Evolutionary conservation across 1,140 invertebrate genomes (phyloP).

Genomic region (Trissolcus basalis): DNA sequence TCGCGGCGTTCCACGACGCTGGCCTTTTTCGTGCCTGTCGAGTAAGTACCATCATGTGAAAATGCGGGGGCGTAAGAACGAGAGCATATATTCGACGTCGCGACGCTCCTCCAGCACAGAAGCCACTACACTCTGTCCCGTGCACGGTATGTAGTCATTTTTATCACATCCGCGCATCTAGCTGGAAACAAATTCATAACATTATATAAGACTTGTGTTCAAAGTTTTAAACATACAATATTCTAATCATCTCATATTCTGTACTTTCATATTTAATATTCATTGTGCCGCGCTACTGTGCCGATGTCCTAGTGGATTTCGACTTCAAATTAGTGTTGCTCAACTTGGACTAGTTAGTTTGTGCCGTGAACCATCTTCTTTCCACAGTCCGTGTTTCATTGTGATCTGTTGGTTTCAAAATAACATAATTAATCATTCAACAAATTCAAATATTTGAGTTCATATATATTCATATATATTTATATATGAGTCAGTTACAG

Average conservation of each 20-base stretch:
- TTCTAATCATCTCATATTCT: neutral
- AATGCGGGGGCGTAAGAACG: slow-evolving; percentile 74
- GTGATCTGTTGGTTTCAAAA: no score
- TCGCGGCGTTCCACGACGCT: slow-evolving; percentile 72
- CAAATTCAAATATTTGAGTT: no score
- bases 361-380: slow-evolving; percentile 24
- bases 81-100: slow-evolving; percentile 76
- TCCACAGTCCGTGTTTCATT: no score
- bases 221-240: slow-evolving; percentile 1
- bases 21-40: slow-evolving; percentile 77
- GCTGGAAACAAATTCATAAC: slow-evolving; percentile 42
- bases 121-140: slow-evolving; percentile 76
- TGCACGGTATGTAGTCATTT: slow-evolving; percentile 73
- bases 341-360: slow-evolving; percentile 28
- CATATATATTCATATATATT: no score
- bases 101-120: slow-evolving; percentile 73
- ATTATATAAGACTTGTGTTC: slow-evolving; percentile 26
- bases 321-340: slow-evolving; percentile 31
- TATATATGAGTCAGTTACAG: no score
- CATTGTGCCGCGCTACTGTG: slow-evolving; percentile 24
- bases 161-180: slow-evolving; percentile 28
- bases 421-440: no score
- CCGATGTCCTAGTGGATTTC: slow-evolving; percentile 5
- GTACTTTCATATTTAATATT: neutral
- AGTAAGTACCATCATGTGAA: slow-evolving; percentile 69